Evolutionary conservation across 2,113 vertebrate genomes (phyloP), one percentile per base, ranked within the genome.

Genomic region (Epinephelus fuscoguttatus): DNA sequence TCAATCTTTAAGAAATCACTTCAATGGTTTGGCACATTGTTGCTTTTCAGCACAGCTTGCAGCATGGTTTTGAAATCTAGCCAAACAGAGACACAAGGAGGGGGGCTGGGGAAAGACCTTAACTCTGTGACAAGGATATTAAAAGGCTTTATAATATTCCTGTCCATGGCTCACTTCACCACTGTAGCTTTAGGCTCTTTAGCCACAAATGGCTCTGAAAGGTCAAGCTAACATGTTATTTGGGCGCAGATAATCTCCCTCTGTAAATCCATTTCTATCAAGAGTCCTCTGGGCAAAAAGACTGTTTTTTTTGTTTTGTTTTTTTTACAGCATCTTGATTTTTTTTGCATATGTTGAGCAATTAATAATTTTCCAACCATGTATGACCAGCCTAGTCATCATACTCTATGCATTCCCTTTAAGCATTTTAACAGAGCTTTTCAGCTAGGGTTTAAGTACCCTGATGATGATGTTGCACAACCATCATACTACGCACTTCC

Each of bases 141-240:
- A 81, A 89, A 81, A 83, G 72, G 45, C 69, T 87, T 83, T 64
- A 72, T 85, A 85, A 78, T 88, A 80, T 74, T 82, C 67, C 52
- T 52, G 56, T 73, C 70, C 30, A 33, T 40, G 57, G 72, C 88
- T 89, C 60, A 61, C 64, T 72, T 74, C 85, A 70, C 56, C 12
- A 8, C 64, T 64, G 30, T 75, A 75, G 78, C 90, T 84, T 63
- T 7, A 82, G 84, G 81, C 82, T 67, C 70, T 85, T 69, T 27
- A 86, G 75, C 66, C 57, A 76, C 61, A 75, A 82, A 85, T 62
- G 85, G 53, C 77, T 89, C 59, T 49, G 76, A 91, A 90, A 89
- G 87, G 89, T 88, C 87, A 90, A 61, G 72, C 80, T 74, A 83
- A 91, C 72, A 83, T 87, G 68, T 74, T 88, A 78, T 85, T 88